phyloP scores from a whole-genome alignment of 2,888 invertebrate genomes.

The Ormia ochracea region DNA sequence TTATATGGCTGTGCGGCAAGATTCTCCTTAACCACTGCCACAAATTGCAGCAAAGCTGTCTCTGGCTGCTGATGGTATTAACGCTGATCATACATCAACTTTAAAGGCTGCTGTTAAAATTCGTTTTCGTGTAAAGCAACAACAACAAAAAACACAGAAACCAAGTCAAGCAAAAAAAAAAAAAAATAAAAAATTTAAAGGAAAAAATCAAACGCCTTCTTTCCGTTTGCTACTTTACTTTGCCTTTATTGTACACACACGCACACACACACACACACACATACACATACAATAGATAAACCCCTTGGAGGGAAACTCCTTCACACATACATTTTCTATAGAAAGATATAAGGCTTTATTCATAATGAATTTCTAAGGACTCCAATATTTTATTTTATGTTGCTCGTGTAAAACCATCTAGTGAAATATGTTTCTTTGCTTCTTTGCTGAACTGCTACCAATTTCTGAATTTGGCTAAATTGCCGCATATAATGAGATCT shows the following conservation, averaged over 20 bases:
- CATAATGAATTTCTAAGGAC: neutral
- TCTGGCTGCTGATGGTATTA: slow-evolving; percentile 34
- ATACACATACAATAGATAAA: neutral
- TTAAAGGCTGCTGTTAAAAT: slow-evolving; percentile 48
- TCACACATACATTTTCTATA: slow-evolving; percentile 6
- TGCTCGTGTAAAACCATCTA: neutral
- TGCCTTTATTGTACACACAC: neutral
- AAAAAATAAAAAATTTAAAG: slow-evolving; percentile 2
- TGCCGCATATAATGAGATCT: neutral
- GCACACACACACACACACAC: neutral
- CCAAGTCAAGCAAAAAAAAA: too few relatives aligned
- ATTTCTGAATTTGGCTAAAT: neutral
- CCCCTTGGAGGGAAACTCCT: slow-evolving; percentile 18
- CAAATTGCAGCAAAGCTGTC: neutral
- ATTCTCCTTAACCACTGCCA: neutral
- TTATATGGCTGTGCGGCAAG: neutral
- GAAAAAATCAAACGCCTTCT: slow-evolving; percentile 27
- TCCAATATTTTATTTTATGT: neutral
- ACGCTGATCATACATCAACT: slow-evolving; percentile 53
- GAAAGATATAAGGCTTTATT: neutral
- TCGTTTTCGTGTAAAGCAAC: slow-evolving; percentile 20
- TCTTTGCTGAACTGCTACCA: neutral
- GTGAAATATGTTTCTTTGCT: neutral
- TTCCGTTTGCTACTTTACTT: slow-evolving; percentile 30
- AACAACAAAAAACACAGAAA: too few relatives aligned